Base-by-base conservation (phyloP, 2,888 invertebrate genomes). In the Folsomia candida region DNA sequence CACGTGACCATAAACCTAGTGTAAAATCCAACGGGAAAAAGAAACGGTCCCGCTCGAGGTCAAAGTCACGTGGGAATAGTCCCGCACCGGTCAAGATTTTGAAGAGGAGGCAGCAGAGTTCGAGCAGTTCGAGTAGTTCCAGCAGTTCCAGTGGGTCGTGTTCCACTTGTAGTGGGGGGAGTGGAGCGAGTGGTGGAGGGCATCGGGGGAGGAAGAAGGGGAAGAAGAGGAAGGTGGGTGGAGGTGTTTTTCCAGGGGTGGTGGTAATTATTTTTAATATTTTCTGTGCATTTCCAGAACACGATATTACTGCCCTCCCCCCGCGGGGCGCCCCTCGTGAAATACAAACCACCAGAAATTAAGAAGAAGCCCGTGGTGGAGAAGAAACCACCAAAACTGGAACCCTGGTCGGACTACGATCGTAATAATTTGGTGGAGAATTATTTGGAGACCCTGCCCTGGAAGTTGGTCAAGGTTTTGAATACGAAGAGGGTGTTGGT, bases 11-110 rank as follows among this genome's bases (percentile, higher is more conserved):
- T 26, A 54, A 4, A 28, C 58, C n/a, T n/a, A 54, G 14, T 18
- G 14, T n/a, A 67, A 62, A 37, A 62, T 57, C 1, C 61, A 63
- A 63, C 27, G 47, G 11, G 67, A 71, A n/a, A 71, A 67, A 29
- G n/a, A n/a, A 63, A 64, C 64, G 20, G 64, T 59, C n/a, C n/a
- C n/a, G n/a, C n/a, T 47, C 51, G 11, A 47, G 51, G n/a, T 47
- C 51, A 14, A 47, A 47, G n/a, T 47, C 51, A 47, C 11, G n/a
- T n/a, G n/a, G n/a, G n/a, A n/a, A n/a, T n/a, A n/a, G n/a, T n/a
- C n/a, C n/a, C n/a, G n/a, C n/a, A n/a, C n/a, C n/a, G 57, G n/a
- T 22, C 6, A 57, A n/a, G 6, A 57, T 6, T 57, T 11, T 6
- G 22, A 29, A 29, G 6, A 18, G 47, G 9, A 67, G 37, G 28